Conservation (phyloP, 1,140 invertebrate genomes). For the Bombus vancouverensis region DNA sequence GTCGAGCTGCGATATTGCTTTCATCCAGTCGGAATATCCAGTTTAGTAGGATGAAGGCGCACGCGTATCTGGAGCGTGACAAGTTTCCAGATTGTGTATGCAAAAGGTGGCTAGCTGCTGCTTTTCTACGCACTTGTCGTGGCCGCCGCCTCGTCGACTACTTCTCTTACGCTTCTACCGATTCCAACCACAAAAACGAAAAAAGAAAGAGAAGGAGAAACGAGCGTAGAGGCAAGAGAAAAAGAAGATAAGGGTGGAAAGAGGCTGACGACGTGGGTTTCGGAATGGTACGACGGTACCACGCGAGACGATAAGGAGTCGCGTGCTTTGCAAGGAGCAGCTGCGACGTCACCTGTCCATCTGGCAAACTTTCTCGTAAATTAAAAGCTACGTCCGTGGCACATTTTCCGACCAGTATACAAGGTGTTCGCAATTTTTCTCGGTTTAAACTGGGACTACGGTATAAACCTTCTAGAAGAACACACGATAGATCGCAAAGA, state of each 20-base stretch:
- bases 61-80: slow-evolving; percentile 73
- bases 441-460: too few species aligned
- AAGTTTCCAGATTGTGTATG: slow-evolving; percentile 66
- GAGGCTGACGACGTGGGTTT: neutral
- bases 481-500: too few species aligned
- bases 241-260: neutral
- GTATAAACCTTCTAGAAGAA: too few species aligned
- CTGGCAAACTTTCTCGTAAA: slow-evolving; percentile 68
- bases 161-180: neutral
- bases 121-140: slow-evolving; percentile 66
- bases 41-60: slow-evolving; percentile 74
- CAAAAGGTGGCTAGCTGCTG: slow-evolving; percentile 55
- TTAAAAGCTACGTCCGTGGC: slow-evolving; percentile 29
- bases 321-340: slow-evolving; percentile 58
- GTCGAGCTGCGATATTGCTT: slow-evolving; percentile 49
- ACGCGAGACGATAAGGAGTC: slow-evolving; percentile 13
- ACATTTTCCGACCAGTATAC: slow-evolving; percentile 8
- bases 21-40: slow-evolving; percentile 69
- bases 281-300: neutral
- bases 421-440: neutral
- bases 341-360: slow-evolving; percentile 74
- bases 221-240: neutral
- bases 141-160: too few species aligned
- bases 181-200: neutral
- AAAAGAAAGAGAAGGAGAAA: neutral